phyloP scores from a whole-genome alignment of 1,140 invertebrate genomes.

The Drosophila orena region DNA sequence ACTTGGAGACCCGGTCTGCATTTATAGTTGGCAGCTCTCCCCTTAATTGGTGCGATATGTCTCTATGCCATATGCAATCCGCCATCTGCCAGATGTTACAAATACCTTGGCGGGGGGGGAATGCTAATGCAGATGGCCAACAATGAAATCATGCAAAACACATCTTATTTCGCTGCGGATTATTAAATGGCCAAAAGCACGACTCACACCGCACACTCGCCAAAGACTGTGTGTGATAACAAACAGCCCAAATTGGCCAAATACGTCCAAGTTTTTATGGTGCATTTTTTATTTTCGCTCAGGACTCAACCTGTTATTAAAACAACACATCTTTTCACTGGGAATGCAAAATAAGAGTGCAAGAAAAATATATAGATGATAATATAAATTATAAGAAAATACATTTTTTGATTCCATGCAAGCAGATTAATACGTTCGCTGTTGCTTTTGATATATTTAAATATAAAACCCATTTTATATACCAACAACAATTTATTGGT shows the following conservation, averaged over 20 bases:
- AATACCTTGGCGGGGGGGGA: constrained; percentile 10
- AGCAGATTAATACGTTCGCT: too few relatives aligned
- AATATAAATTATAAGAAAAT: background rate
- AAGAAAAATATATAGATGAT: background rate
- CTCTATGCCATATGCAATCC: background rate
- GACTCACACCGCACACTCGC: background rate
- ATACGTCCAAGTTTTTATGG: constrained; percentile 3
- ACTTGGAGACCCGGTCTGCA: constrained; percentile 33
- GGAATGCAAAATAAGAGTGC: too few relatives aligned
- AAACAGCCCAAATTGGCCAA: background rate
- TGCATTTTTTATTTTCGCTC: constrained; percentile 28
- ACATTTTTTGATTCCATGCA: too few relatives aligned
- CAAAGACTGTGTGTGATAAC: background rate
- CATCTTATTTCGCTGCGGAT: constrained; percentile 57
- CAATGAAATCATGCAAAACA: constrained; percentile 75
- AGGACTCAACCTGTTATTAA: too few relatives aligned
- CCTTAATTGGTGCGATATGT: constrained; percentile 44
- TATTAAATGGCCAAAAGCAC: constrained; percentile 54
- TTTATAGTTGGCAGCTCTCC: constrained; percentile 58
- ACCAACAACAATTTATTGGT: constrained; percentile 28
- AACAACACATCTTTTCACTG: too few relatives aligned
- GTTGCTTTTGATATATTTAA: constrained; percentile 19
- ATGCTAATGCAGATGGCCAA: constrained; percentile 66
- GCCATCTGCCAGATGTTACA: background rate
- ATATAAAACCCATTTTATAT: constrained; percentile 4